Conservation (phyloP, 1,140 invertebrate genomes). For the Drosophila kikkawai region DNA sequence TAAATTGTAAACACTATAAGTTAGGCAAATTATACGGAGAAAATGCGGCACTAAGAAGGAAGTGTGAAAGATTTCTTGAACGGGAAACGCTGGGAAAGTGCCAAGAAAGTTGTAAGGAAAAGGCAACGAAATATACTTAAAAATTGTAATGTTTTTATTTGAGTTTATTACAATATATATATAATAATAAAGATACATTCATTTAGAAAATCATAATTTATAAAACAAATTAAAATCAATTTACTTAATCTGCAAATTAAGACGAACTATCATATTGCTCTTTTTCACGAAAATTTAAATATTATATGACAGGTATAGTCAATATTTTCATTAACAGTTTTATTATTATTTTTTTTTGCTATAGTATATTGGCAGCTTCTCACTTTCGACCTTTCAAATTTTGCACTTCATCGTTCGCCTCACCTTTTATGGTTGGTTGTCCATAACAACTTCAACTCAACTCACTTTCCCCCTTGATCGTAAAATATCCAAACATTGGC, state of each 20-base stretch:
- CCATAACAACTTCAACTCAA: constrained; percentile 42
- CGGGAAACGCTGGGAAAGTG: constrained; percentile 24
- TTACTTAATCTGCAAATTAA: background rate
- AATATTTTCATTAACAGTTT: constrained; percentile 12
- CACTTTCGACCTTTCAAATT: constrained; percentile 70
- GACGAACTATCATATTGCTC: background rate
- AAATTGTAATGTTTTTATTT: too few species aligned
- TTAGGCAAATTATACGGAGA: constrained; percentile 57
- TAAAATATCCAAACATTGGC: constrained; percentile 68
- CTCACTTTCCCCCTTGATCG: constrained; percentile 52
- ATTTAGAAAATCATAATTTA: background rate
- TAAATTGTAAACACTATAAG: constrained; percentile 41
- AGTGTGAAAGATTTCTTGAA: constrained; percentile 9
- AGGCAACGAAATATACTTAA: background rate
- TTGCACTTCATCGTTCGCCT: constrained; percentile 57
- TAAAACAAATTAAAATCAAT: background rate
- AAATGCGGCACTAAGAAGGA: constrained; percentile 28
- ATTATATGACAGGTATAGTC: background rate
- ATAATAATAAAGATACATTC: background rate
- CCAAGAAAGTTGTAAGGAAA: constrained; percentile 17
- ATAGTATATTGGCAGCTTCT: constrained; percentile 32
- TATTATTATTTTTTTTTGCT: constrained; percentile 2
- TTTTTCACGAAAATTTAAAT: background rate
- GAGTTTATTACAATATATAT: background rate
- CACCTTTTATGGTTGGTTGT: constrained; percentile 45